Base-by-base conservation (phyloP, 2,888 invertebrate species). In the Plutella xylostella region DNA sequence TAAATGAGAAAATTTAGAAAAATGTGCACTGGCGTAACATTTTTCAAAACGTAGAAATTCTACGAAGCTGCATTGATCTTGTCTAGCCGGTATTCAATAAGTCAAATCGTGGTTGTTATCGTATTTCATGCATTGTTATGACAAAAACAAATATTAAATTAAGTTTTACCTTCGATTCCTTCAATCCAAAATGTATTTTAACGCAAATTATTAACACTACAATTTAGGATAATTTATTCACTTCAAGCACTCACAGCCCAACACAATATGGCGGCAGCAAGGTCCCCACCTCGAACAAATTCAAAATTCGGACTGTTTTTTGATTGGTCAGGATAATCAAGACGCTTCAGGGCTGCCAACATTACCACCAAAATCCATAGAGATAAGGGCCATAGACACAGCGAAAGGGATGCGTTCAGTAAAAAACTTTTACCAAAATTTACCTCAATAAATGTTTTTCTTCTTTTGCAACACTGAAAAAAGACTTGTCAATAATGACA, bases 251-350 rank as follows among this genome's bases (percentile, higher is more conserved):
- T 70, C 76, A 79, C 52, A 77, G 80, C 76, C 65, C 68, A 70
- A 73, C 76, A 80, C 82, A 83, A 82, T 83, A 83, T 82, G 82
- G 82, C 82, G 82, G 78, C 76, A 69, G 72, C 67, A 68, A 71
- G 70, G 75, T 77, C 82, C 77, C 82, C 80, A 73, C 80, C 76
- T 73, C 65, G 63, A 74, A 72, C 65, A 66, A 71, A 75, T 78
- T 80, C 65, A 76, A 83, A 82, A 76, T 68, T 74, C 63, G 65
- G 65, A 66, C 67, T 65, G 53, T 50, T 50, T 51, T 55, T 54
- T 66, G 68, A 82, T 83, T 83, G 82, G 82, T 67, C 53, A 45
- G 44, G 53, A 51, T 43, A 49, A 53, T 60, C 64, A 47, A 57
- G 80, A 83, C 82, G 82, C 82, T 75, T 73, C 77, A 71, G 53